Base-by-base conservation (phyloP, 2,888 invertebrate species). In the Caenorhabditis angaria region DNA sequence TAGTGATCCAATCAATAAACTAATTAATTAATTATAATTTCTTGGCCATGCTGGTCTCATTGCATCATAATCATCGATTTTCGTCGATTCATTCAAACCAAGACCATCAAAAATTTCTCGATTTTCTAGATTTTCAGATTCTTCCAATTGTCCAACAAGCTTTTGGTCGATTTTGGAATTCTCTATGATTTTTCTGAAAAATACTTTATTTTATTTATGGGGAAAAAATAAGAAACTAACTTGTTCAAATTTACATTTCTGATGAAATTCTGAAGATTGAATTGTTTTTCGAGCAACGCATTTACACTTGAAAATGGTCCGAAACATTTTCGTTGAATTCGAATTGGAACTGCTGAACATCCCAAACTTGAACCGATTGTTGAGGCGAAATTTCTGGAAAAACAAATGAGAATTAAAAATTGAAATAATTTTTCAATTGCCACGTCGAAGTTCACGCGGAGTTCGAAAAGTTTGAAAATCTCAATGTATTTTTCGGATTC, bases 241-340 rank as follows among this genome's bases (percentile, higher is more conserved):
- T 74, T 74, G 75, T 78, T 79, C 60, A 82, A 59, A 8, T 72
- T 55, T 14, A 86, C 78, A 68, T 86, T 86, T 28, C 83, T 70
- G 2, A 84, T 53, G 27, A 95, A 90, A 80, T 92, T 89, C 65
- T 92, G 89, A 48, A 94, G 83, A 56, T 90, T 91, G 93, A 94
- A 95, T 81, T 95, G 92, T 88, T 94, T 93, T 48, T 91, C 89
- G 24, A 97, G 88, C 22, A 97, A 88, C 0, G 95, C 92, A 82
- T 92, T 90, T 0, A 93, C 91, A 2, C 93, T 84, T 3, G 90
- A 90, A 87, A 97, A 97, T 83, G 92, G 91, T 25, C 94, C 95
- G 84, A 93, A 62, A 22, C 69, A 63, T 22, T 66, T 66, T 55
- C 81, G 29, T 56, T 69, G 65, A 18, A 69, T 10, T 51, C 69